Conservation (phyloP, 2,888 invertebrate species). For the Lasioglossum morio region DNA sequence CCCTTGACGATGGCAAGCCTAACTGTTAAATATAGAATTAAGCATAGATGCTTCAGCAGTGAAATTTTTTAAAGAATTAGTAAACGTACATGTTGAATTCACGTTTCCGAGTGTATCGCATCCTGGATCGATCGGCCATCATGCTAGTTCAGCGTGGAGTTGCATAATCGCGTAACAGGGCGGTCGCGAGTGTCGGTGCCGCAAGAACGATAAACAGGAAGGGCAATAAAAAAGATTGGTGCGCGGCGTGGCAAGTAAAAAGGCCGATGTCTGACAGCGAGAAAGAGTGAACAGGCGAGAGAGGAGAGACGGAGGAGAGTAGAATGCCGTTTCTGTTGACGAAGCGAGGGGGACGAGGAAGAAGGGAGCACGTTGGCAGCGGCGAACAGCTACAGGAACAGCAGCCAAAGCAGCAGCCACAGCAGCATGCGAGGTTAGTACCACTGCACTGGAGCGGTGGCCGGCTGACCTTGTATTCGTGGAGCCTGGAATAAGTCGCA, state of each 20-base stretch:
- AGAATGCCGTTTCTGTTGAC: slow-evolving; percentile 63
- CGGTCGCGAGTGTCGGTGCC: slow-evolving; percentile 18
- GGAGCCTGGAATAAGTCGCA: slow-evolving; percentile 68
- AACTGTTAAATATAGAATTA: no score
- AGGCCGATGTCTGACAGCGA: slow-evolving; percentile 40
- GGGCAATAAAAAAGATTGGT: slow-evolving; percentile 55
- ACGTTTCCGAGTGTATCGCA: background rate
- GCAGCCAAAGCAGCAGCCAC: slow-evolving; percentile 34
- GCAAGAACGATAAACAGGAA: slow-evolving; percentile 59
- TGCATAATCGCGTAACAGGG: slow-evolving; percentile 52
- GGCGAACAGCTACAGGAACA: background rate
- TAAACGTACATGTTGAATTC: no score
- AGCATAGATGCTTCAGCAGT: no score
- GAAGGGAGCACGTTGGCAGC: slow-evolving; percentile 14
- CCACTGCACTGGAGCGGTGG: slow-evolving; percentile 79
- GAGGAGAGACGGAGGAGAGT: slow-evolving; percentile 21
- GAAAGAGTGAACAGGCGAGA: background rate
- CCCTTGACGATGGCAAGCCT: no score
- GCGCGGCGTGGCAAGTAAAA: slow-evolving; percentile 49
- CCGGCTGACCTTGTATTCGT: slow-evolving; percentile 83
- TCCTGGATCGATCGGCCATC: background rate
- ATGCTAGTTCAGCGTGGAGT: slow-evolving; percentile 47
- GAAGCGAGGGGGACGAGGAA: slow-evolving; percentile 24
- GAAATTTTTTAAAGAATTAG: background rate
- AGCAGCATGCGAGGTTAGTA: slow-evolving; percentile 75